These are phyloP conservation scores for Scaptomyza pallida DNA, from an alignment of 1,140 invertebrate genomes.

Conservation along the genomic window DNA sequence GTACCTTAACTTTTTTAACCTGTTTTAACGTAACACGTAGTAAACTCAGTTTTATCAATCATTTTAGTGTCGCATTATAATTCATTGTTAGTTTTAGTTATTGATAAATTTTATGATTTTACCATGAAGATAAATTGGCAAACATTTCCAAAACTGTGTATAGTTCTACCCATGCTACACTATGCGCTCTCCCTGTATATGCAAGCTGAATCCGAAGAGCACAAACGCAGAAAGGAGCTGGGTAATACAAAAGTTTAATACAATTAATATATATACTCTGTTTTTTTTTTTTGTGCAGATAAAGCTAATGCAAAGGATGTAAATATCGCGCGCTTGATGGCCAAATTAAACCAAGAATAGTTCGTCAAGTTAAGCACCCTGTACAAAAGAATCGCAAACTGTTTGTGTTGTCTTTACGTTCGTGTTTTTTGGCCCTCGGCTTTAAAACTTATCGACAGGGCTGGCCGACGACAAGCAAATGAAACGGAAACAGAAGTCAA, in stretches of 20 bases:
- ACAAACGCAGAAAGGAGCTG: conserved; percentile 29
- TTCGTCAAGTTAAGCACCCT: conserved; percentile 37
- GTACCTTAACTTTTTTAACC: neutral
- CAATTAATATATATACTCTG: neutral
- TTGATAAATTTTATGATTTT: neutral
- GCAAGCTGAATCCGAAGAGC: conserved; percentile 36
- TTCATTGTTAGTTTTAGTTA: neutral
- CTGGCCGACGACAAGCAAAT: conserved; percentile 2
- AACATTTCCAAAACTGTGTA: conserved; percentile 52
- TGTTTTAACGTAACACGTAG: neutral
- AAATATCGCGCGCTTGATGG: conserved; percentile 19
- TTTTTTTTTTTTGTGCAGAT: conserved; percentile 14
- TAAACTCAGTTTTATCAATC: neutral
- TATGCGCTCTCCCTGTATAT: conserved; percentile 19
- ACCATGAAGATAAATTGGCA: conserved; percentile 42
- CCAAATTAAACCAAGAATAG: neutral
- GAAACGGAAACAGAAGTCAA: conserved; percentile 77
- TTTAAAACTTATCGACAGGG: conserved; percentile 60
- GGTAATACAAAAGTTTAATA: conserved; percentile 24
- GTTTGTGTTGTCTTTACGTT: neutral
- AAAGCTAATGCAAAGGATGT: conserved; percentile 5
- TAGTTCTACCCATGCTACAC: conserved; percentile 54
- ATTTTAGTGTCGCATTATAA: neutral
- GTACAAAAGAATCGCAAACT: conserved; percentile 28
- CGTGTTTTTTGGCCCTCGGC: conserved; percentile 29